phyloP scores from a whole-genome alignment of 2,797 vertebrate species.

The Delichon dasypus region DNA sequence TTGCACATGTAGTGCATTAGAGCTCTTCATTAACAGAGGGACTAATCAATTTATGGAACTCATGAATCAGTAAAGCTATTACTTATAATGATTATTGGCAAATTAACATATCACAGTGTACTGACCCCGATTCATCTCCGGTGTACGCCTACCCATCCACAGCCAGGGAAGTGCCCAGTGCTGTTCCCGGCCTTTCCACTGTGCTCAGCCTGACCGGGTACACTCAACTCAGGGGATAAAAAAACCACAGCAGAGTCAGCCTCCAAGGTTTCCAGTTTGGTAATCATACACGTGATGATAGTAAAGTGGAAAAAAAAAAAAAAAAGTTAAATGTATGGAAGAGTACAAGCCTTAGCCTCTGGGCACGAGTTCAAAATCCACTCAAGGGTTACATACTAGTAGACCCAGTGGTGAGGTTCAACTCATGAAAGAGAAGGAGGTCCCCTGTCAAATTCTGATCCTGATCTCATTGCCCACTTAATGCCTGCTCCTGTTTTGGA shows the following conservation, averaged over 20 bases:
- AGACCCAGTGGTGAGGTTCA: not conserved
- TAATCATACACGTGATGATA: not conserved
- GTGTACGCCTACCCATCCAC: not conserved
- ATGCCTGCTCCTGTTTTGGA: not conserved
- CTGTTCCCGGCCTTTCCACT: not conserved
- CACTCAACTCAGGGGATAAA: not conserved
- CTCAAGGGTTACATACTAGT: not conserved
- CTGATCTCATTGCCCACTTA: not conserved
- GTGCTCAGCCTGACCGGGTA: not conserved
- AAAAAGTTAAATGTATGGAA: not conserved
- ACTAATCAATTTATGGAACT: slow-evolving; percentile 72
- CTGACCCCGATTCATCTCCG: slow-evolving; percentile 58
- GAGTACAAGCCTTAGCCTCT: not conserved
- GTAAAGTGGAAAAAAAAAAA: not conserved
- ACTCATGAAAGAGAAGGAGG: not conserved
- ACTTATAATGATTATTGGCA: slow-evolving; percentile 66
- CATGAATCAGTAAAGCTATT: slow-evolving; percentile 65
- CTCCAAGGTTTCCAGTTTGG: not conserved
- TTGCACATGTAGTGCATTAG: slow-evolving; percentile 7
- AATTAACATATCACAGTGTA: slow-evolving; percentile 59
- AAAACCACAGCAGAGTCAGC: not conserved
- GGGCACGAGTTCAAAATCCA: not conserved
- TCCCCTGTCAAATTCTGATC: not conserved
- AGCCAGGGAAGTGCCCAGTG: not conserved
- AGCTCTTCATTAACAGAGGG: slow-evolving; percentile 69